Base-by-base conservation (phyloP, 2,113 vertebrate species). In the Anolis carolinensis region DNA sequence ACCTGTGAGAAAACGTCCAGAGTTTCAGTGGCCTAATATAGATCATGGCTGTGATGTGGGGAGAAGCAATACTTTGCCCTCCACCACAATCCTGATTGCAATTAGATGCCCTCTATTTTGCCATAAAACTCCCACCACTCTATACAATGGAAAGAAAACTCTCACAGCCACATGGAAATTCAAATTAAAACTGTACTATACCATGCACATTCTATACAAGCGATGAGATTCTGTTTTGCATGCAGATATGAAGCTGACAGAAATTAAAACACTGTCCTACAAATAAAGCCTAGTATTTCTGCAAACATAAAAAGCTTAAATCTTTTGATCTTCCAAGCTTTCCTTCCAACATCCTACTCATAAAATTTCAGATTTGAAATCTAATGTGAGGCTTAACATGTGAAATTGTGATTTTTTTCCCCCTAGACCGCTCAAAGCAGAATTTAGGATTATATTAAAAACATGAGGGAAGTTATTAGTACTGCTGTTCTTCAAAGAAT, bases 261-360 rank as follows among this genome's bases (percentile, higher is more conserved):
- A 91, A 94, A 91, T 88, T 95, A 93, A 94, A 95, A 94, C 65
- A 52, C 78, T 89, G 72, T 87, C 89, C 83, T 89, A 91, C 71
- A 92, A 92, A 91, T 91, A 94, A 93, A 84, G 88, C 81, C 87
- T 87, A 93, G 83, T 70, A 79, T 75, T 88, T 88, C 75, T 93
- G 83, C 83, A 93, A 93, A 92, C 92, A 95, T 67, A 74, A 94
- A 90, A 93, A 93, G 90, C 32, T 16, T 92, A 93, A 90, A 81
- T 44, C 72, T 87, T 92, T 91, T 92, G 62, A 83, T 94, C 90
- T 95, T 82, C 34, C 39, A 86, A 86, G 93, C 87, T 82, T 92
- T 72, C n/a, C 87, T 93, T 81, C 70, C 88, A 77, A 75, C 16
- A 25, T 72, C 84, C 79, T 80, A 87, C 71, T 72, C 83, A 89